These are phyloP conservation scores for Tenthredo amoena DNA, from an alignment of 2,888 invertebrate genomes.

Conservation along the genomic window DNA sequence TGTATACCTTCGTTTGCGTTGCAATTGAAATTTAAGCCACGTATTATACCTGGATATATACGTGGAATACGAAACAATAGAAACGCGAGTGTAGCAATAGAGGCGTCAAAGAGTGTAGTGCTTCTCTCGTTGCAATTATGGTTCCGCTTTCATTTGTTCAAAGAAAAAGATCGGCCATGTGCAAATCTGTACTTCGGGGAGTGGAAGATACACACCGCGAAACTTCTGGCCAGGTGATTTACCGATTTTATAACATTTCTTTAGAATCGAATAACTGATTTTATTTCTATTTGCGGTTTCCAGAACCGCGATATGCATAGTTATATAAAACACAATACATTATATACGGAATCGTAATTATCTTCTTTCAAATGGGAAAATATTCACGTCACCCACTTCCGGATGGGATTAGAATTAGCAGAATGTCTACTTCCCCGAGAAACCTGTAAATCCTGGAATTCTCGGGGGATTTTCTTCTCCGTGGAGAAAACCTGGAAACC, in stretches of 20 bases:
- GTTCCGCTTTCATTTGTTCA: neutral
- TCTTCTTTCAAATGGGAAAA: neutral
- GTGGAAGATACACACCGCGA: no score
- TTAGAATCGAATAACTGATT: no score
- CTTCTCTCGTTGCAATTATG: conserved; percentile 15
- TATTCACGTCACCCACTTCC: neutral
- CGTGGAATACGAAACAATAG: conserved; percentile 38
- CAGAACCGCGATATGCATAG: neutral
- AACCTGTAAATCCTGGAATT: no score
- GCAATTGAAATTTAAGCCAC: conserved; percentile 31
- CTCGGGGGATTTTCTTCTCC: no score
- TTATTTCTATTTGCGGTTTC: no score
- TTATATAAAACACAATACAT: neutral
- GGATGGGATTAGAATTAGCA: neutral
- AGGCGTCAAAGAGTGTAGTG: conserved; percentile 14
- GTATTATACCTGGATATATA: neutral
- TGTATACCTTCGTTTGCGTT: neutral
- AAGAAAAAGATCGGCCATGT: neutral
- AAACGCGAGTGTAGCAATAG: conserved; percentile 31
- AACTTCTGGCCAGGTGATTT: no score
- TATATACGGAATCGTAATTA: no score
- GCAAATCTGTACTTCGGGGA: neutral
- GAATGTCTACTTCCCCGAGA: no score
- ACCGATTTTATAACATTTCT: no score
- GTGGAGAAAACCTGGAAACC: neutral